phyloP scores from a whole-genome alignment of 2,888 invertebrate genomes.

The Seladonia tumulorum region DNA sequence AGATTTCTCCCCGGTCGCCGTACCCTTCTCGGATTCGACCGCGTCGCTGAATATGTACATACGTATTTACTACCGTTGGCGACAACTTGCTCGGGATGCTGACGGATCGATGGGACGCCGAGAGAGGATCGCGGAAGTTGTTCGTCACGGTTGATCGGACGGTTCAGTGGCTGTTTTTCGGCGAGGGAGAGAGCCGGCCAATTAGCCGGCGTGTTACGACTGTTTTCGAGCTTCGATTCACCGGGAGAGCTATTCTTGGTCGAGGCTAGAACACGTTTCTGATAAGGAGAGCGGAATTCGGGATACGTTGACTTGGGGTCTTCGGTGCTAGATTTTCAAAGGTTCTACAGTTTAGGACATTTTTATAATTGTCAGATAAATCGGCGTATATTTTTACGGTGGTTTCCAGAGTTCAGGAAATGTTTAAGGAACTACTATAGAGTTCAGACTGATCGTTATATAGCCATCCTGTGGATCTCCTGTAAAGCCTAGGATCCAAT shows the following conservation, averaged over 20 bases:
- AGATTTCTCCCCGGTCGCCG: constrained; percentile 47
- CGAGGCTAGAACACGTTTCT: not conserved
- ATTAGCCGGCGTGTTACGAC: not conserved
- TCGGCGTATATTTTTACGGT: too few species aligned
- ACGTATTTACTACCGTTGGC: not conserved
- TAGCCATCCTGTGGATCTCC: not conserved
- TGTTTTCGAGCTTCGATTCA: not conserved
- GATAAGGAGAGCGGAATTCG: not conserved
- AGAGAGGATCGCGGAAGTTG: constrained; percentile 1
- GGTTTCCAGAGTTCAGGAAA: too few species aligned
- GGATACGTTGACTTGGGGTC: not conserved
- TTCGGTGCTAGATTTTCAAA: not conserved
- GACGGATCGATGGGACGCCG: not conserved
- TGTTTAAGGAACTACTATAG: too few species aligned
- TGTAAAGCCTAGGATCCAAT: not conserved
- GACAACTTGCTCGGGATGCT: not conserved
- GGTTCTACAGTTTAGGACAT: too few species aligned
- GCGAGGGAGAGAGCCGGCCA: not conserved
- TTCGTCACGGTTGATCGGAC: not conserved
- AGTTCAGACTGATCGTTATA: not conserved
- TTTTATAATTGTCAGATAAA: too few species aligned
- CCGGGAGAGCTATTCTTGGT: not conserved
- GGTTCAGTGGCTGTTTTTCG: not conserved
- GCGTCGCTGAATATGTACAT: not conserved
- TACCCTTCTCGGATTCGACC: not conserved